Conservation (phyloP, 1,140 invertebrate species). For the Papilio xuthus region DNA sequence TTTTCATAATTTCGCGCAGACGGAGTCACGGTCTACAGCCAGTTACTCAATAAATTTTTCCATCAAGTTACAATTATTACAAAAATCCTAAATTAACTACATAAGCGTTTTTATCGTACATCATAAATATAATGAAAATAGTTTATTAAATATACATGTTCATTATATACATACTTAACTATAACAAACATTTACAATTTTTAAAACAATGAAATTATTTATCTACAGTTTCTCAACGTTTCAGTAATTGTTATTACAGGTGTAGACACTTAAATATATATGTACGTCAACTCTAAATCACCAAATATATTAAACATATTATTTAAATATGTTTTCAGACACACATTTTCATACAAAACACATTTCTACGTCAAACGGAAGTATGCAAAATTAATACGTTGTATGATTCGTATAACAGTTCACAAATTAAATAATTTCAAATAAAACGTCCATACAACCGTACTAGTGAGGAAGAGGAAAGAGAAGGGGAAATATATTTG, state of each 20-base stretch:
- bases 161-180: background rate
- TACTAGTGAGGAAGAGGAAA: too few species aligned
- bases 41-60: too few species aligned
- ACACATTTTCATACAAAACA: background rate
- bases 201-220: slow-evolving; percentile 10
- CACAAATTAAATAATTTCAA: background rate
- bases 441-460: too few species aligned
- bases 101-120: too few species aligned
- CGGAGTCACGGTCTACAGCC: too few species aligned
- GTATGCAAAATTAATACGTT: background rate
- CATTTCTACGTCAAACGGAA: background rate
- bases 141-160: background rate
- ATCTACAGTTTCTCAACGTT: background rate
- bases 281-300: background rate
- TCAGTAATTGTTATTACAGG: background rate
- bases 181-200: background rate
- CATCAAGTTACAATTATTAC: too few species aligned
- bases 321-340: background rate
- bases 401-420: background rate
- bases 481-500: too few species aligned
- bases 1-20: too few species aligned
- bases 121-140: too few species aligned
- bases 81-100: too few species aligned
- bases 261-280: background rate
- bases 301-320: slow-evolving; percentile 3